Evolutionary conservation across 1,140 invertebrate genomes (phyloP), one percentile per base, ranked within the genome.

Genomic region (Drosophila novamexicana): DNA sequence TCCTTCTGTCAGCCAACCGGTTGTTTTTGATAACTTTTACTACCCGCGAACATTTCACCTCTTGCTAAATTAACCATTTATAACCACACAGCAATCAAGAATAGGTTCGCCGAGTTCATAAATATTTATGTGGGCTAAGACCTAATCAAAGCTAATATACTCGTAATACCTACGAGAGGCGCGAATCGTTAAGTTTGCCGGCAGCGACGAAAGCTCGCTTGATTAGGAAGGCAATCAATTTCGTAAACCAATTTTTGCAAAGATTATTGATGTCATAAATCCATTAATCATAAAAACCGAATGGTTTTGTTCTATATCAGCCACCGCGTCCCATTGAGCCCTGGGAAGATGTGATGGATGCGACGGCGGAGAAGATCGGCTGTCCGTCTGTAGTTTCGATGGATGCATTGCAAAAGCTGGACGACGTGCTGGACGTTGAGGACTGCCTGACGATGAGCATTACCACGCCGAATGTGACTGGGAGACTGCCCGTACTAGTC

Each of bases 261-360:
- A 37, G 34, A 10, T 59, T 49, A 14, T 39, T 59, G 34, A 5
- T 49, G 10, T 29, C 2, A 18, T 2, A 45, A 29, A 1, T 8
- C 54, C 37, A 57, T 42, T 40, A 57, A 57, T 57, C 10, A 42
- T 40, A 40, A 16, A 9, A 34, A 9, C 29, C 7, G 7, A 36
- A 22, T 53, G 2, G 16, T 59, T 50, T 3, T 44, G 42, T 7
- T 44, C 4, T 34, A 10, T 8, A 52, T 1, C 79, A 96, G 95
- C 94, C 94, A 59, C 93, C 95, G 0, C 77, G 93, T 37, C 94
- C 94, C 0, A 69, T 92, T 0, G 93, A 94, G 59, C 81, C 93
- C 12, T 95, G 95, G 95, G 73, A 88, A 16, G 93, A 93, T 9
- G 58, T 94, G 2, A 93, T 91, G 75, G 93, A 95, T 64, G 94